Conservation (phyloP, 2,113 vertebrate genomes). For the Glaucidium brasilianum region DNA sequence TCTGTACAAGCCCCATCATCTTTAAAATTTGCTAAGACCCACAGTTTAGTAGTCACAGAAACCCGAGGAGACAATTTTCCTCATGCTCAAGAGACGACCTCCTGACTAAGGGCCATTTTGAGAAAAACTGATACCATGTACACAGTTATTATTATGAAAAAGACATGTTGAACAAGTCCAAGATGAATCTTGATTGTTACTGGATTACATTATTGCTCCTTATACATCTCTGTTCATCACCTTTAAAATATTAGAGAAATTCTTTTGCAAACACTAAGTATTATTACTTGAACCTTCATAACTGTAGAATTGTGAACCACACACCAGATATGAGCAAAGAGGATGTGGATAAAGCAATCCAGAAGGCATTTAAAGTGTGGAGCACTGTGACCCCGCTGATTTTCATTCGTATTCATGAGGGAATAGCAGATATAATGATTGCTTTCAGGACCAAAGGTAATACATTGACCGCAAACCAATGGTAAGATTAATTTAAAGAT, state of each 20-base stretch:
- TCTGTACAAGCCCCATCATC: not conserved
- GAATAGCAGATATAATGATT: constrained; percentile 76
- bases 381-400: constrained; percentile 69
- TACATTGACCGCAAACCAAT: not conserved
- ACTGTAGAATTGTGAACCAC: constrained; percentile 72
- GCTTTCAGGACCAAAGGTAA: constrained; percentile 76
- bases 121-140: not conserved
- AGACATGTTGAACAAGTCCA: not conserved
- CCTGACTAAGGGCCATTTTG: not conserved
- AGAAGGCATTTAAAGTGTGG: constrained; percentile 73
- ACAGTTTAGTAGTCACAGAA: not conserved
- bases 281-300: not conserved
- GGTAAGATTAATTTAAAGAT: not conserved
- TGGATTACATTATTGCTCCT: not conserved
- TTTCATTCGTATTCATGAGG: constrained; percentile 66
- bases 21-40: not conserved
- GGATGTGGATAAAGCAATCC: constrained; percentile 72
- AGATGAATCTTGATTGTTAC: not conserved
- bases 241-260: not conserved
- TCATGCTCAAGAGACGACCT: not conserved
- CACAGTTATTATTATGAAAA: not conserved
- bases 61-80: not conserved
- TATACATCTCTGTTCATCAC: not conserved
- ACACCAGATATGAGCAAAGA: constrained; percentile 75
- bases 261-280: not conserved